Percentiles rank a stretch among this genome's conserved stretches.
phyloP scores from a whole-genome alignment of 2,888 invertebrate genomes.

The Cremastobaeus sp. region DNA sequence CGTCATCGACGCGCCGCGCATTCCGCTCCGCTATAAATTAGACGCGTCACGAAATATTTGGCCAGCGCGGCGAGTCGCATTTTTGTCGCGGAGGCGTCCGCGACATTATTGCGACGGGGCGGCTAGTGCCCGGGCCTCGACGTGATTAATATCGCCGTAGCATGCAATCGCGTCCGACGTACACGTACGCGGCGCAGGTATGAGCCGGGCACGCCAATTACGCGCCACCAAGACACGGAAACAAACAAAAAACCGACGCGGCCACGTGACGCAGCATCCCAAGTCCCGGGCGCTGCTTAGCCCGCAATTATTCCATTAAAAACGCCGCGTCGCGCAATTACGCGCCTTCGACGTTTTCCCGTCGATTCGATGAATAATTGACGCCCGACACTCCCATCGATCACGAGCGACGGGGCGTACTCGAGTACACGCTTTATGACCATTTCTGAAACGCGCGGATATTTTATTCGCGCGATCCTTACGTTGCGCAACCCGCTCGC shows the following conservation, averaged over 20 bases:
- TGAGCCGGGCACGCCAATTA: slow-evolving; percentile 43
- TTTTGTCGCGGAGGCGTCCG: slow-evolving; percentile 18
- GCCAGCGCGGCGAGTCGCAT: slow-evolving; percentile 6
- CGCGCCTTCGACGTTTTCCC: slow-evolving; percentile 15
- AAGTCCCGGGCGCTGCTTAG: slow-evolving; percentile 37
- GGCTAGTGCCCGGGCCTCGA: slow-evolving; percentile 75
- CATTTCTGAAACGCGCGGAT: neutral
- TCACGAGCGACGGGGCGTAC: slow-evolving; percentile 20
- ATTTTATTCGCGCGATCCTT: slow-evolving; percentile 16
- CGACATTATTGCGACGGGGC: slow-evolving; percentile 62
- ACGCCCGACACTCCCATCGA: slow-evolving; percentile 18
- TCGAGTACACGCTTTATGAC: neutral
- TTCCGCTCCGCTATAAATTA: slow-evolving; percentile 9
- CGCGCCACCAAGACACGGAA: slow-evolving; percentile 37
- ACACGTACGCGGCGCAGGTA: slow-evolving; percentile 45
- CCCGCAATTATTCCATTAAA: slow-evolving; percentile 46
- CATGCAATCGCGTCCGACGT: slow-evolving; percentile 80
- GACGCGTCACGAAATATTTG: slow-evolving; percentile 26
- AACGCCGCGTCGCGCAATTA: slow-evolving; percentile 29
- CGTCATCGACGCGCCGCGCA: neutral
- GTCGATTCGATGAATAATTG: slow-evolving; percentile 28
- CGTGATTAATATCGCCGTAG: slow-evolving; percentile 80
- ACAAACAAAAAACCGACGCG: slow-evolving; percentile 46
- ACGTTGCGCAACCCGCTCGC: neutral
- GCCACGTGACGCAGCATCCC: slow-evolving; percentile 42